These are phyloP conservation scores for Serripes groenlandicus DNA, from an alignment of 2,888 invertebrate species.

Conservation along the genomic window DNA sequence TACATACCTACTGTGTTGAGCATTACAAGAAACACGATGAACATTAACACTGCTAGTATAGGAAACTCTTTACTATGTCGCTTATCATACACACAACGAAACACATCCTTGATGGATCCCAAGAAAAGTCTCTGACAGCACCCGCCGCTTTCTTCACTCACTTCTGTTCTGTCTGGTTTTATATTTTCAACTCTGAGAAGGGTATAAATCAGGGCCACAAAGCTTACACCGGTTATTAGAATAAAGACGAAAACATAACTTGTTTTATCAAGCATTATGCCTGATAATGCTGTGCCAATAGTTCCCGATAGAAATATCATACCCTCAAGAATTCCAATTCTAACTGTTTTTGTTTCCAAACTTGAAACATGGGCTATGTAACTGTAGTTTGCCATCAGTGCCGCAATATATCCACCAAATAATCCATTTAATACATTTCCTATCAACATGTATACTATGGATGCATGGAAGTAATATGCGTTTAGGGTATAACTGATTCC, in stretches of 20 bases:
- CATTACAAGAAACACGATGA: constrained; percentile 69
- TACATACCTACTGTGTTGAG: constrained; percentile 75
- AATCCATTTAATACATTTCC: constrained; percentile 86
- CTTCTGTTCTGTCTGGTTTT: constrained; percentile 32
- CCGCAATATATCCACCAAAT: constrained; percentile 86
- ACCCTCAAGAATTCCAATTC: constrained; percentile 94
- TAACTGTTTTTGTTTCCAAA: constrained; percentile 90
- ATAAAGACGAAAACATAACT: constrained; percentile 85
- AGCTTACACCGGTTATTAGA: constrained; percentile 80
- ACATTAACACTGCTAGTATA: constrained; percentile 64
- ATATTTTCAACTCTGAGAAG: constrained; percentile 77
- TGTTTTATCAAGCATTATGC: constrained; percentile 89
- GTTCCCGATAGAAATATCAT: constrained; percentile 94
- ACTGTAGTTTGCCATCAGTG: constrained; percentile 89
- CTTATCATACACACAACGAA: constrained; percentile 69
- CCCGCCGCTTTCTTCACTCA: constrained; percentile 15
- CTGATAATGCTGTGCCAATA: constrained; percentile 93
- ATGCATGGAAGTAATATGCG: constrained; percentile 77
- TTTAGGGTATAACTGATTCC: constrained; percentile 77
- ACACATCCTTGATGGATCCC: constrained; percentile 58
- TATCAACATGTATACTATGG: constrained; percentile 83
- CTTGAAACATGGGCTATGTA: constrained; percentile 93
- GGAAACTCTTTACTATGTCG: constrained; percentile 64
- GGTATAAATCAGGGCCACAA: constrained; percentile 85
- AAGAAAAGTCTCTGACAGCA: constrained; percentile 41